These are phyloP conservation scores for Agapostemon virescens DNA, from an alignment of 2,888 invertebrate species.

Conservation along the genomic window DNA sequence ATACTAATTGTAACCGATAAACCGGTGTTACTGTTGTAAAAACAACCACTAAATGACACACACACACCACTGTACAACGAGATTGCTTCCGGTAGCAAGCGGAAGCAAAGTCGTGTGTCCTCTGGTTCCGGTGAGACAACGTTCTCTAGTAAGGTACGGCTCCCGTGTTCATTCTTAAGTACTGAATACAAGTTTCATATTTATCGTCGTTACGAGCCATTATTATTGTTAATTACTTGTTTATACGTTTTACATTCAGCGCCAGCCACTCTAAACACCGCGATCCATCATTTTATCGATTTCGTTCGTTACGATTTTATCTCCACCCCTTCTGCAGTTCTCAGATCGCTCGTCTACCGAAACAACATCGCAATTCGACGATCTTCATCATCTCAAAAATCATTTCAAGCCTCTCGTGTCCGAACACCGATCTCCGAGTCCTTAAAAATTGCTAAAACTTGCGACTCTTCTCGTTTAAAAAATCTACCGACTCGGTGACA, in stretches of 20 bases:
- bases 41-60: slow-evolving; percentile 28
- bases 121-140: slow-evolving; percentile 21
- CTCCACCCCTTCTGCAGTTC: background rate
- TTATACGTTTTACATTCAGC: slow-evolving; percentile 51
- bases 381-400: background rate
- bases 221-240: slow-evolving; percentile 46
- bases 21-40: slow-evolving; percentile 35
- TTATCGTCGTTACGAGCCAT: slow-evolving; percentile 60
- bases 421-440: background rate
- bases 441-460: background rate
- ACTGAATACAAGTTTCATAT: slow-evolving; percentile 65
- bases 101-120: slow-evolving; percentile 19
- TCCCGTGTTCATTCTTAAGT: slow-evolving; percentile 64
- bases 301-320: background rate
- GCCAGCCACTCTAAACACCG: slow-evolving; percentile 13
- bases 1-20: slow-evolving; percentile 46
- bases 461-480: background rate
- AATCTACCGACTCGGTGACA: background rate
- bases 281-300: background rate
- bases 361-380: background rate
- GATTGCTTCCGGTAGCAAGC: slow-evolving; percentile 28
- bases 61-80: slow-evolving; percentile 18
- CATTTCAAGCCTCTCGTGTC: background rate
- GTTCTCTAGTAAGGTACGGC: slow-evolving; percentile 51
- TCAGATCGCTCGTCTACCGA: background rate